Base-by-base conservation (phyloP, 2,888 invertebrate genomes). In the Himalopsyche japonica region DNA sequence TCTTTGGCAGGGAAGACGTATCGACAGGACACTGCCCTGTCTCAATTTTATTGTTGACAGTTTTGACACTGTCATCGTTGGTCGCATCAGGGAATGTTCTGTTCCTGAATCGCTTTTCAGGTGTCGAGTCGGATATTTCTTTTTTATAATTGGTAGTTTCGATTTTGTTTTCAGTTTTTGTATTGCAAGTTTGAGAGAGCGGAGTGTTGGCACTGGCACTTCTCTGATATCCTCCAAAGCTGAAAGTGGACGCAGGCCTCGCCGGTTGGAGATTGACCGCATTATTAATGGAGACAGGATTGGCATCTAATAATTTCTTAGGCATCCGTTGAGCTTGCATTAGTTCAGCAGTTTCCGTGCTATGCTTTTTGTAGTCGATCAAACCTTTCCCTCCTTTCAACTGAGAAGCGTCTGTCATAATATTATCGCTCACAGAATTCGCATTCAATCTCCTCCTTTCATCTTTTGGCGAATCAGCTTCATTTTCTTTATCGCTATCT, bases 401-500 rank as follows among this genome's bases (percentile, higher is more conserved):
- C 57, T 82, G 83, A n/a, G 47, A 57, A 32, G 77, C 78, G n/a
- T 43, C 49, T 24, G 76, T 27, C 27, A 85, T 84, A 18, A 64
- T 70, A n/a, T 76, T 81, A 24, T 80, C 34, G 20, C 57, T 80
- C 4, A 47, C 76, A 10, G 47, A 43, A 4, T 79, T 30, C 30
- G 82, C 37, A 12, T 78, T 24, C 2, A 82, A 80, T 47, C 82
- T 83, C 43, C 85, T 87, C 86, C 93, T 92, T 85, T 93, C 93
- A 86, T 91, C 90, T 81, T 91, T 91, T 2, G 93, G 92, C 10
- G 93, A 93, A 86, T 93, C 90, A 1, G 88, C 88, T 85, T 93
- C 94, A 88, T 95, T 95, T 89, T 95, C 95, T 89, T 96, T 95
- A 88, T 95, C 95, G 88, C 95, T 95, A 88, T 95, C 95, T 81